A percentile compares a stretch with the other conserved stretches of the same genome.
phyloP scores from a whole-genome alignment of 2,888 invertebrate species.

The Thereva nobilitata region DNA sequence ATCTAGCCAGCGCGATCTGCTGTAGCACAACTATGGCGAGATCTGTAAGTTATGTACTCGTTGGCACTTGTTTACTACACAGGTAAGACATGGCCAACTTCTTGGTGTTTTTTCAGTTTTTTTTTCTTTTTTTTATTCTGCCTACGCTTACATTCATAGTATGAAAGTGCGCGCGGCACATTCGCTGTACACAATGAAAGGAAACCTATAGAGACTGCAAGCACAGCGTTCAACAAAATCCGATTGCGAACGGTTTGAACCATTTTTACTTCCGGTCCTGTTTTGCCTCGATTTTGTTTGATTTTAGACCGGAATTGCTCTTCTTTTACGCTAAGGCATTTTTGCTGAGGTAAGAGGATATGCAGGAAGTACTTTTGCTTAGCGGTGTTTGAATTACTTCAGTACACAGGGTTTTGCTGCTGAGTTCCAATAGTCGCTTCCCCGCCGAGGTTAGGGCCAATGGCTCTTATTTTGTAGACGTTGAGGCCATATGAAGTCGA shows the following conservation, averaged over 20 bases:
- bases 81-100: no score
- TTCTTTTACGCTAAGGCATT: neutral
- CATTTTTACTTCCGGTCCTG: conserved; percentile 41
- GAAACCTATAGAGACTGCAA: conserved; percentile 2
- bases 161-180: neutral
- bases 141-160: no score
- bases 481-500: conserved; percentile 20
- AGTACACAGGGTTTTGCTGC: neutral
- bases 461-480: conserved; percentile 9
- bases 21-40: no score
- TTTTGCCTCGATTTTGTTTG: neutral
- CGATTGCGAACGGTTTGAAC: conserved; percentile 38
- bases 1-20: no score
- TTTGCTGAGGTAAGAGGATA: neutral
- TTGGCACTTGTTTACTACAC: no score
- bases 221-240: conserved; percentile 8
- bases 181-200: conserved; percentile 11
- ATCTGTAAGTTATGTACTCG: no score
- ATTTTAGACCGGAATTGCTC: neutral
- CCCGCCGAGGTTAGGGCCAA: conserved; percentile 3
- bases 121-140: no score
- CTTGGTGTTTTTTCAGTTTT: no score
- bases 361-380: neutral
- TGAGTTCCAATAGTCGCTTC: neutral
- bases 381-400: conserved; percentile 1